Evolutionary conservation across 2,113 vertebrate species (phyloP).

Genomic region (Chaetodon auriga): DNA sequence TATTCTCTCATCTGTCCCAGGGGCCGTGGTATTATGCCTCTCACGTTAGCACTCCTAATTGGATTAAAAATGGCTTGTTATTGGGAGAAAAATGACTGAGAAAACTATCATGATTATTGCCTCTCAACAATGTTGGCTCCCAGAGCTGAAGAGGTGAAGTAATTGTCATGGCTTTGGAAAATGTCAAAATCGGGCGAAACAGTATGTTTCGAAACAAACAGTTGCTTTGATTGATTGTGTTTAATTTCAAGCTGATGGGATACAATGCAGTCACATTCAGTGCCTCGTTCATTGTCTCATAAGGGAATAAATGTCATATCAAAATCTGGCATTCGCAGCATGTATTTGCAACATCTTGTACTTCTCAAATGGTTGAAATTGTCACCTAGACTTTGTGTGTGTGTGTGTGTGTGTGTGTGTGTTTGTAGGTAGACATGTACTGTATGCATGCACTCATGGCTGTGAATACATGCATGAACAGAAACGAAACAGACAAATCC

Average conservation of each 20-base stretch:
- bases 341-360: conserved; percentile 19
- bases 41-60: conserved; percentile 82
- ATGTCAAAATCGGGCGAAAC: conserved; percentile 58
- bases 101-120: conserved; percentile 81
- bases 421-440: conserved; percentile 1
- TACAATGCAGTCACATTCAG: neutral
- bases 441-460: conserved; percentile 19
- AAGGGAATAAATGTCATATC: conserved; percentile 36
- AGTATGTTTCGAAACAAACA: conserved; percentile 23
- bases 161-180: conserved; percentile 62
- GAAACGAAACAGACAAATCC: conserved; percentile 73
- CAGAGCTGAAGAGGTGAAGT: conserved; percentile 59
- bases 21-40: conserved; percentile 80
- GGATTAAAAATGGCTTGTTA: conserved; percentile 85
- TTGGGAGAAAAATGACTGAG: conserved; percentile 81
- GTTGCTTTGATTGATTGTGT: conserved; percentile 52
- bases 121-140: conserved; percentile 74
- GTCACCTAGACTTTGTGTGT: neutral
- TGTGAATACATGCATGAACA: conserved; percentile 64
- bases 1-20: conserved; percentile 84
- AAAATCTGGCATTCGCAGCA: conserved; percentile 13
- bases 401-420: neutral
- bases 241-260: conserved; percentile 29
- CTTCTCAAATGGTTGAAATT: neutral
- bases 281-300: neutral